Evolutionary conservation across 2,888 invertebrate genomes (phyloP).

Genomic region (Plemyria rubiginata): DNA sequence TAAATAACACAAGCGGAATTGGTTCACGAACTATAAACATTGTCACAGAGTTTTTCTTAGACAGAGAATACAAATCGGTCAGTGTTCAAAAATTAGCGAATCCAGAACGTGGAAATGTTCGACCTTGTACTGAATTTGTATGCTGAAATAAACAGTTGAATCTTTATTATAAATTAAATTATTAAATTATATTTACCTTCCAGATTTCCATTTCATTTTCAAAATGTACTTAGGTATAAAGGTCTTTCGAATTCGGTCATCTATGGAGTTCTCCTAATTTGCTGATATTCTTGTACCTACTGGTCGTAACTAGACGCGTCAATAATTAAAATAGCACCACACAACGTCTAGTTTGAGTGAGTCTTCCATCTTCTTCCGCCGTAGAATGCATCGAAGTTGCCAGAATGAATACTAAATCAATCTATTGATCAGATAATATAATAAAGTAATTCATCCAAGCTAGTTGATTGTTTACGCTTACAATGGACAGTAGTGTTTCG

Average conservation of each 20-base stretch:
- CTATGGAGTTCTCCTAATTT: slow-evolving; percentile 1
- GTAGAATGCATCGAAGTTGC: slow-evolving; percentile 25
- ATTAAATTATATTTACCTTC: slow-evolving; percentile 1
- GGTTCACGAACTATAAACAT: slow-evolving; percentile 33
- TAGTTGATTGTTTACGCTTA: slow-evolving; percentile 31
- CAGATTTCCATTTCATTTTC: not conserved
- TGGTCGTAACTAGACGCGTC: not conserved
- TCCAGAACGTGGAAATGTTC: slow-evolving; percentile 52
- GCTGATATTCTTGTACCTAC: slow-evolving; percentile 8
- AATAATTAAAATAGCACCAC: slow-evolving; percentile 4
- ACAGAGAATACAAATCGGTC: slow-evolving; percentile 49
- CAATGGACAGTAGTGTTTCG: slow-evolving; percentile 25
- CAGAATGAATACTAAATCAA: slow-evolving; percentile 30
- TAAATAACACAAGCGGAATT: slow-evolving; percentile 27
- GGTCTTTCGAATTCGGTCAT: not conserved
- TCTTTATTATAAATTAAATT: too few relatives aligned
- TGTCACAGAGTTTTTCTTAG: slow-evolving; percentile 41
- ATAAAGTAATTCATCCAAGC: slow-evolving; percentile 12
- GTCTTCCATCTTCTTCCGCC: slow-evolving; percentile 24
- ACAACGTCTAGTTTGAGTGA: slow-evolving; percentile 14
- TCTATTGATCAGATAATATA: slow-evolving; percentile 25
- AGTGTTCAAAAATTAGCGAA: slow-evolving; percentile 53
- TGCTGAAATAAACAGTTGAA: slow-evolving; percentile 42
- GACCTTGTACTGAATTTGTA: slow-evolving; percentile 64
- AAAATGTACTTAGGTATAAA: not conserved